Percentiles rank a stretch among this genome's conserved stretches.
These are phyloP conservation scores for Erebia palarica DNA, from an alignment of 2,888 invertebrate genomes.

Conservation along the genomic window DNA sequence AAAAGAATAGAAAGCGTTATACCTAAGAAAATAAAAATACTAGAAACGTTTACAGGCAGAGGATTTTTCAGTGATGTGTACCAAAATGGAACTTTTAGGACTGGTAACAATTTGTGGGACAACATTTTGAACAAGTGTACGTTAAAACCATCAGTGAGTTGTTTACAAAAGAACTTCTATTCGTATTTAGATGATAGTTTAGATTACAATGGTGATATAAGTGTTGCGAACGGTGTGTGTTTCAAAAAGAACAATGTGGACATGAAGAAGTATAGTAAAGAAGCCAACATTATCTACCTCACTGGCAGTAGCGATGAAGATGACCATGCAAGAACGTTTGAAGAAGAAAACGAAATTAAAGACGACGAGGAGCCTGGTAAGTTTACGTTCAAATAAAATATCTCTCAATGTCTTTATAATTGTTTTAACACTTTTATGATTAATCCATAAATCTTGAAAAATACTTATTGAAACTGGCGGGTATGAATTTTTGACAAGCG, in stretches of 20 bases:
- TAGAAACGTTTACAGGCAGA: constrained; percentile 65
- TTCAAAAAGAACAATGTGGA: constrained; percentile 85
- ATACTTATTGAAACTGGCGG: too few relatives aligned
- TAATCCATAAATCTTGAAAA: too few relatives aligned
- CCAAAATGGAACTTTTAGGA: constrained; percentile 74
- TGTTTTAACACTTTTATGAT: background rate
- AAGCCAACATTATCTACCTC: constrained; percentile 77
- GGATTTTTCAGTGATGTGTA: constrained; percentile 67
- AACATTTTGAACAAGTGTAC: constrained; percentile 88
- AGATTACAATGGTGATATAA: constrained; percentile 84
- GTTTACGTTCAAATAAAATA: background rate
- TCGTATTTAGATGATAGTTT: constrained; percentile 87
- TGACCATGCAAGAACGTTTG: constrained; percentile 50
- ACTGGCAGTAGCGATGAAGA: constrained; percentile 61
- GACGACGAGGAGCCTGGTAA: constrained; percentile 70
- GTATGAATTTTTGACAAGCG: too few relatives aligned
- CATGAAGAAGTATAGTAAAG: constrained; percentile 78
- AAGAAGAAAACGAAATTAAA: constrained; percentile 68
- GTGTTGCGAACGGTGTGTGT: constrained; percentile 84
- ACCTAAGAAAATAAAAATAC: constrained; percentile 59
- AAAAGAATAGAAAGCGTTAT: constrained; percentile 51
- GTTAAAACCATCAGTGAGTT: constrained; percentile 85
- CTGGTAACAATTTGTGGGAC: constrained; percentile 88
- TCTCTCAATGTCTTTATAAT: background rate
- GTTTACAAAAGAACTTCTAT: constrained; percentile 90